phyloP scores from a whole-genome alignment of 2,888 invertebrate genomes.

The Syrphus vitripennis region DNA sequence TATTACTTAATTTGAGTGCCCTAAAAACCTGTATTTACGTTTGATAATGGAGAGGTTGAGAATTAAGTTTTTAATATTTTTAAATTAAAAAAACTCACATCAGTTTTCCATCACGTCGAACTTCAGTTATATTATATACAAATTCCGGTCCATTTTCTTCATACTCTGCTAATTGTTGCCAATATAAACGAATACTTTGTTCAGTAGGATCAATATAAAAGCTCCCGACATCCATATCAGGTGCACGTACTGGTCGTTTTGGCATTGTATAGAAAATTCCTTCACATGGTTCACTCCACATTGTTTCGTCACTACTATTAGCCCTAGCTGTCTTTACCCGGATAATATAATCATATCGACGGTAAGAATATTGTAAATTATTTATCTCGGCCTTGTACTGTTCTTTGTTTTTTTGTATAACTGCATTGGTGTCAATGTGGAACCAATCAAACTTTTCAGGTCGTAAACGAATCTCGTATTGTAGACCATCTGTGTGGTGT shows the following conservation, averaged over 20 bases:
- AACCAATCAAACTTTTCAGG: slow-evolving; percentile 73
- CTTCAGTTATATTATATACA: slow-evolving; percentile 84
- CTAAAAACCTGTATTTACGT: no score
- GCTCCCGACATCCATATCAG: slow-evolving; percentile 87
- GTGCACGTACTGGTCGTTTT: slow-evolving; percentile 84
- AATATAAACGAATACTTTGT: slow-evolving; percentile 88
- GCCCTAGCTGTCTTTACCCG: slow-evolving; percentile 84
- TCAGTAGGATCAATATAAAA: slow-evolving; percentile 86
- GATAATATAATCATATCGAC: slow-evolving; percentile 87
- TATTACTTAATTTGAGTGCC: no score
- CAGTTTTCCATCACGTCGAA: slow-evolving; percentile 73
- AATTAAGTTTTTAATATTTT: no score
- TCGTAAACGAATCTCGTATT: slow-evolving; percentile 76
- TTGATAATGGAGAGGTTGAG: no score
- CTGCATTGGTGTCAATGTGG: slow-evolving; percentile 30
- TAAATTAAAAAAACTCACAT: slow-evolving; percentile 74
- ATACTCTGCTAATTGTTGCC: slow-evolving; percentile 87
- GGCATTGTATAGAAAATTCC: slow-evolving; percentile 84
- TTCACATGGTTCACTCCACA: slow-evolving; percentile 88
- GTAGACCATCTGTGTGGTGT: slow-evolving; percentile 73
- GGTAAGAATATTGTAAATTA: slow-evolving; percentile 75
- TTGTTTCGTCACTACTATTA: slow-evolving; percentile 81
- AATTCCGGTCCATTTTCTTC: slow-evolving; percentile 89
- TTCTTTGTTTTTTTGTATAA: slow-evolving; percentile 70
- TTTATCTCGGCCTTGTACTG: slow-evolving; percentile 75